These are phyloP conservation scores for Allygus modestus DNA, from an alignment of 2,888 invertebrate genomes.

Conservation along the genomic window DNA sequence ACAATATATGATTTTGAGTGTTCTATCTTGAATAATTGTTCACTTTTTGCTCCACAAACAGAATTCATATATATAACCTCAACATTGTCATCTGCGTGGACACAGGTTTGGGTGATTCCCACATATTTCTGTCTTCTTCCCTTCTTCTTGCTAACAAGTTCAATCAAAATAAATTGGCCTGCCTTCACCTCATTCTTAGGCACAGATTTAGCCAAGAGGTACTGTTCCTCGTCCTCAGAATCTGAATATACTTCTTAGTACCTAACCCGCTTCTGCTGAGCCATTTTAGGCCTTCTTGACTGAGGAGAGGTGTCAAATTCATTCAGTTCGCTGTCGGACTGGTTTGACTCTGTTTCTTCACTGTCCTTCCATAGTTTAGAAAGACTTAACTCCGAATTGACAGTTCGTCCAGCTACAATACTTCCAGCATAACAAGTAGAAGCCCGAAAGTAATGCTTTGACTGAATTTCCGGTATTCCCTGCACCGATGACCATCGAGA, in stretches of 20 bases:
- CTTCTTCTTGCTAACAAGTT: slow-evolving; percentile 47
- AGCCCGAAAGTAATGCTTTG: slow-evolving; percentile 52
- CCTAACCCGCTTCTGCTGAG: slow-evolving; percentile 43
- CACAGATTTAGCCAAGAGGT: slow-evolving; percentile 44
- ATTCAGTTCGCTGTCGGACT: slow-evolving; percentile 38
- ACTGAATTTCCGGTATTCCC: slow-evolving; percentile 52
- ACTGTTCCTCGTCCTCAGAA: slow-evolving; percentile 50
- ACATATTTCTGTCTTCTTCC: slow-evolving; percentile 47
- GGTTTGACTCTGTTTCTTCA: slow-evolving; percentile 45
- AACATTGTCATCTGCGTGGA: slow-evolving; percentile 55
- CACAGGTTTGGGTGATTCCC: slow-evolving; percentile 55
- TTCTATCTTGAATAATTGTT: slow-evolving; percentile 52
- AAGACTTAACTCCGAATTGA: slow-evolving; percentile 31
- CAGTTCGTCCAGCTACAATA: slow-evolving; percentile 55
- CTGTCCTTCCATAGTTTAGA: slow-evolving; percentile 38
- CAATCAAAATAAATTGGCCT: slow-evolving; percentile 54
- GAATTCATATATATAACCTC: slow-evolving; percentile 53
- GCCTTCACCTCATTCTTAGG: slow-evolving; percentile 54
- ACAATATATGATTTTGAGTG: slow-evolving; percentile 55
- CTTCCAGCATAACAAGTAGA: slow-evolving; percentile 52
- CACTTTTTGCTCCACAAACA: slow-evolving; percentile 55
- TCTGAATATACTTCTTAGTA: slow-evolving; percentile 45
- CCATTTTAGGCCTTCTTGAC: slow-evolving; percentile 36
- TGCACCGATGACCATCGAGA: slow-evolving; percentile 48
- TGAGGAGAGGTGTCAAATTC: slow-evolving; percentile 50